Conservation (phyloP, 2,888 invertebrate genomes). For the Spodoptera exigua region DNA sequence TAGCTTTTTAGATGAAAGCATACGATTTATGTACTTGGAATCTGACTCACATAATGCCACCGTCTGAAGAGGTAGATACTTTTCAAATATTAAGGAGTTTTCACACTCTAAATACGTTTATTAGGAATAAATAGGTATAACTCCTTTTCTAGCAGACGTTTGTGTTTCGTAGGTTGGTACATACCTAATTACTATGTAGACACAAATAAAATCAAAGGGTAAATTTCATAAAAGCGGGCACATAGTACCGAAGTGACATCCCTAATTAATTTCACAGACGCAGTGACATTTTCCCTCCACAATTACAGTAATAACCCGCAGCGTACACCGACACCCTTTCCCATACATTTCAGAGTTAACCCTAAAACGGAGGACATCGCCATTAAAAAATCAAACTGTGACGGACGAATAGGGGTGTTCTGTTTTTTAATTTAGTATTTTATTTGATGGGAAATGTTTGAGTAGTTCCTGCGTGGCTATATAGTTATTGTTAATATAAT, state of each 20-base stretch:
- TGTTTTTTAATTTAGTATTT: conserved; percentile 79
- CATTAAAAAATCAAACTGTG: conserved; percentile 72
- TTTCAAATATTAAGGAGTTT: too few species aligned
- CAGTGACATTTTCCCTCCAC: conserved; percentile 45
- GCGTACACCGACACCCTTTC: conserved; percentile 66
- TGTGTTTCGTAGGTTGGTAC: too few species aligned
- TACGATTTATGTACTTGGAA: too few species aligned
- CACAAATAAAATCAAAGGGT: too few species aligned
- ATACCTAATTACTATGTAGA: too few species aligned
- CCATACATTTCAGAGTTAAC: conserved; percentile 62
- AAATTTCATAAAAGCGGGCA: too few species aligned
- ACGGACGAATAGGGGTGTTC: conserved; percentile 78
- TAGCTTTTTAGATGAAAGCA: conserved; percentile 36
- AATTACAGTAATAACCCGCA: conserved; percentile 63
- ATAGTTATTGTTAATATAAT: conserved; percentile 65
- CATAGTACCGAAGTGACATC: neutral
- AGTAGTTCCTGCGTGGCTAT: conserved; percentile 61
- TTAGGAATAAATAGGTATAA: too few species aligned
- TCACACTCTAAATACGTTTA: too few species aligned
- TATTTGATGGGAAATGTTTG: conserved; percentile 83
- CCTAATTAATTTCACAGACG: conserved; percentile 1
- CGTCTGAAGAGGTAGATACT: too few species aligned
- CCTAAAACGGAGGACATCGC: conserved; percentile 64
- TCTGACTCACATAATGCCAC: too few species aligned
- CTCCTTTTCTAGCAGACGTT: too few species aligned